phyloP scores from a whole-genome alignment of 1,140 invertebrate genomes.

The Bombus cullumanus region DNA sequence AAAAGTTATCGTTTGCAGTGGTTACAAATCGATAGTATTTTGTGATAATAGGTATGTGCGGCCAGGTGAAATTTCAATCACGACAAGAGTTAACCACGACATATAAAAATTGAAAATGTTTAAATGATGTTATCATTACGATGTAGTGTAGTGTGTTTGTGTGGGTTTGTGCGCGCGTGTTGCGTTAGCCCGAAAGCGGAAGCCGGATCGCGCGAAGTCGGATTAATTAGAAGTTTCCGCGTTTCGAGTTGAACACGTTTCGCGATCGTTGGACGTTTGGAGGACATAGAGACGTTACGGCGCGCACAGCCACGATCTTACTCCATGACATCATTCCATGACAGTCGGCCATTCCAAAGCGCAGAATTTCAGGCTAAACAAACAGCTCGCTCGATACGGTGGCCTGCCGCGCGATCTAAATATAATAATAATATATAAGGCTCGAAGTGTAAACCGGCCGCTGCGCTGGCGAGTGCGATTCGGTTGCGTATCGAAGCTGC shows the following conservation, averaged over 20 bases:
- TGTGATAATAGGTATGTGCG: background rate
- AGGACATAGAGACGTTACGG: slow-evolving; percentile 15
- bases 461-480: slow-evolving; percentile 23
- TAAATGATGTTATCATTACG: no score
- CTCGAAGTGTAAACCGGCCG: slow-evolving; percentile 66
- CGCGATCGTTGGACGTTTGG: background rate
- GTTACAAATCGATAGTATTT: no score
- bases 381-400: slow-evolving; percentile 71
- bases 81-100: background rate
- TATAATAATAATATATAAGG: slow-evolving; percentile 66
- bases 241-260: background rate
- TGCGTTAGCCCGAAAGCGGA: background rate
- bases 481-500: slow-evolving; percentile 42
- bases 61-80: background rate
- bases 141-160: background rate
- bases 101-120: background rate
- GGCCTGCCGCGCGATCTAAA: slow-evolving; percentile 66
- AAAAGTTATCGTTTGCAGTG: background rate
- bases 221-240: background rate
- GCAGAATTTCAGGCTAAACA: slow-evolving; percentile 80
- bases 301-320: slow-evolving; percentile 61
- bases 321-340: slow-evolving; percentile 83
- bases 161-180: background rate
- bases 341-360: slow-evolving; percentile 79
- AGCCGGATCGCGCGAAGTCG: background rate